Conservation (phyloP, 2,888 invertebrate genomes). For the Chalcis sispes region DNA sequence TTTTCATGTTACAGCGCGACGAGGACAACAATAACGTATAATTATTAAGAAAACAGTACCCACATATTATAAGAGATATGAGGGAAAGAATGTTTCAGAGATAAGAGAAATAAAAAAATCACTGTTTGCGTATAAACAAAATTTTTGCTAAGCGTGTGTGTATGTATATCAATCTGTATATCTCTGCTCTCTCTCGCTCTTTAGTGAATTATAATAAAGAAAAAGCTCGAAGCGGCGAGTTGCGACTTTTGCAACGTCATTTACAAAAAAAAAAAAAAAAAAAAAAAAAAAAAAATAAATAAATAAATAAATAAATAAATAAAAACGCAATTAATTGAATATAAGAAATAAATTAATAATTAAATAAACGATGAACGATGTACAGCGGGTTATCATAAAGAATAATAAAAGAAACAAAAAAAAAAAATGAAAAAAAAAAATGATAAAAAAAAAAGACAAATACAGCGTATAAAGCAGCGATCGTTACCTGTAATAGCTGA, state of each 20-base stretch:
- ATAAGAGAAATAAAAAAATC: slow-evolving; percentile 8
- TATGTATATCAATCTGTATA: slow-evolving; percentile 58
- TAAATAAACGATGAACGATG: slow-evolving; percentile 39
- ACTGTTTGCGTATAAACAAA: slow-evolving; percentile 51
- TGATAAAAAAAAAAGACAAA: slow-evolving; percentile 18
- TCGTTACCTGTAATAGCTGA: slow-evolving; percentile 62
- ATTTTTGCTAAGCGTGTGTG: slow-evolving; percentile 53
- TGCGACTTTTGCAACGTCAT: slow-evolving; percentile 54
- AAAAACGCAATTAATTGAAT: slow-evolving; percentile 40
- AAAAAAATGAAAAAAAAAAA: slow-evolving; percentile 53
- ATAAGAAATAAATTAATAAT: slow-evolving; percentile 14
- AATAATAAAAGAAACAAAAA: slow-evolving; percentile 39
- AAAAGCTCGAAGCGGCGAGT: slow-evolving; percentile 43
- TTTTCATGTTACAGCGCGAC: slow-evolving; percentile 63
- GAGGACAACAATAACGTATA: slow-evolving; percentile 34
- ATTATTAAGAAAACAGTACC: slow-evolving; percentile 31
- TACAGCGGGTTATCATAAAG: slow-evolving; percentile 48
- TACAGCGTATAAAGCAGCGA: slow-evolving; percentile 43
- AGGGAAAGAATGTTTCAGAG: slow-evolving; percentile 29
- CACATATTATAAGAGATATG: slow-evolving; percentile 12
- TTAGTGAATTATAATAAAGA: slow-evolving; percentile 42
- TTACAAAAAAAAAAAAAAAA: slow-evolving; percentile 48
- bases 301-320: slow-evolving; percentile 22
- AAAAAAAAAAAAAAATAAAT: slow-evolving; percentile 22
- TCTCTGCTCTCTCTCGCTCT: slow-evolving; percentile 44